Conservation (phyloP, 2,113 vertebrate species). For the Phylloscopus trochiloides region DNA sequence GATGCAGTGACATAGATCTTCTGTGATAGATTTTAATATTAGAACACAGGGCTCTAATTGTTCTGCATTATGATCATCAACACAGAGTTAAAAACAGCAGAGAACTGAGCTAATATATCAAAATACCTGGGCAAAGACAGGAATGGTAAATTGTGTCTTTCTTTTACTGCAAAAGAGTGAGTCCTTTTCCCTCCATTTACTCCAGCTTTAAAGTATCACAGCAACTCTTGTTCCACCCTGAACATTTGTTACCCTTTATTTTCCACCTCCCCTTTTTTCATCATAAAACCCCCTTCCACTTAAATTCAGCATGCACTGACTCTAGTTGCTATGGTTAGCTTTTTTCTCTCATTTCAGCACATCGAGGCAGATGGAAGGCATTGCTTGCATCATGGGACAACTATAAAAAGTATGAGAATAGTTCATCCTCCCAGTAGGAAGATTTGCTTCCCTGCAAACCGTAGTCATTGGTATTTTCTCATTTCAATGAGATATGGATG, state of each 20-base stretch:
- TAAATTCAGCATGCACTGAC: neutral
- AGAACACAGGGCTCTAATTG: neutral
- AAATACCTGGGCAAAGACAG: neutral
- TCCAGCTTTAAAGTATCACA: neutral
- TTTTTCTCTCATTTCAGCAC: neutral
- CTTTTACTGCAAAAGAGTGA: neutral
- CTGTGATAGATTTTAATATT: neutral
- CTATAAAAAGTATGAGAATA: neutral
- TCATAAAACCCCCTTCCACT: neutral
- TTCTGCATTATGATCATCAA: neutral
- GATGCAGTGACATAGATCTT: neutral
- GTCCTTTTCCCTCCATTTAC: neutral
- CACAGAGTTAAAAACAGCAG: neutral
- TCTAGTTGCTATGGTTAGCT: slow-evolving; percentile 19
- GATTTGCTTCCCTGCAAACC: neutral
- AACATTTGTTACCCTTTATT: neutral
- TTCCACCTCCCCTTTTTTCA: neutral
- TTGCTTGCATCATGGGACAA: neutral
- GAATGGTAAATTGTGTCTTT: neutral
- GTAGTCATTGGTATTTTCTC: neutral
- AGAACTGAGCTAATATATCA: neutral
- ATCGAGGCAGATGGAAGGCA: neutral
- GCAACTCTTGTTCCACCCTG: neutral
- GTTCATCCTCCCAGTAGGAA: slow-evolving; percentile 5
- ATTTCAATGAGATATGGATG: neutral